A percentile compares a stretch with the other conserved stretches of the same genome.
Evolutionary conservation across 1,140 invertebrate genomes (phyloP).

Genomic region (Tetramorium simillimum): DNA sequence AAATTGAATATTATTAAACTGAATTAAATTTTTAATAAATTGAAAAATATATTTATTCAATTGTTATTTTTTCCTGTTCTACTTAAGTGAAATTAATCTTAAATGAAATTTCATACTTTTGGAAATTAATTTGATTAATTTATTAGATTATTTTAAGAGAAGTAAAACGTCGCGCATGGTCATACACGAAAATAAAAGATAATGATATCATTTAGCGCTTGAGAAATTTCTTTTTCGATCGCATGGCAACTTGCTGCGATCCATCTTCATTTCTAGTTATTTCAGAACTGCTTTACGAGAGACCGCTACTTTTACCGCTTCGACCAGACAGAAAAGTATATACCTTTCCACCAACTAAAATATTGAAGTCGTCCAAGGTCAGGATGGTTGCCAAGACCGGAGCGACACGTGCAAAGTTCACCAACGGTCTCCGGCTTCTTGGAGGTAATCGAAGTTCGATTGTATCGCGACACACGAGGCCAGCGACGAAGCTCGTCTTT

Average conservation of each 20-base stretch:
- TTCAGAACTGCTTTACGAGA: not conserved
- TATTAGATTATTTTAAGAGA: not conserved
- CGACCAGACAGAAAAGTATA: slow-evolving; percentile 3
- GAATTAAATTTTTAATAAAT: not conserved
- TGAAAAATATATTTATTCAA: not conserved
- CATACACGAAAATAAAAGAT: not conserved
- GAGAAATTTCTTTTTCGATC: not conserved
- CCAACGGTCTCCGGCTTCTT: not conserved
- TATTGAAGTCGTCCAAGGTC: slow-evolving; percentile 53
- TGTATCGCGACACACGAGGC: slow-evolving; percentile 8
- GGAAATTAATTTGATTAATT: slow-evolving; percentile 1
- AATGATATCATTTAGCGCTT: not conserved
- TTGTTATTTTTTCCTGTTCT: not conserved
- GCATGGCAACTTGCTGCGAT: not conserved
- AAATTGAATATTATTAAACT: too few species aligned
- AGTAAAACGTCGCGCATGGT: not conserved
- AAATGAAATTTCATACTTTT: not conserved
- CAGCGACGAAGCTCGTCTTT: slow-evolving; percentile 5
- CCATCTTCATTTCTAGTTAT: slow-evolving; percentile 6
- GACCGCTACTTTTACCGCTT: not conserved
- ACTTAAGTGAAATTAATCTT: not conserved
- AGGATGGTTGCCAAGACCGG: slow-evolving; percentile 21
- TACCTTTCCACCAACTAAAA: not conserved
- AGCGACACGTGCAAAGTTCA: slow-evolving; percentile 49
- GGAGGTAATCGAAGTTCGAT: slow-evolving; percentile 40